phyloP scores from a whole-genome alignment of 2,888 invertebrate species.

The Rhaphigaster nebulosa region DNA sequence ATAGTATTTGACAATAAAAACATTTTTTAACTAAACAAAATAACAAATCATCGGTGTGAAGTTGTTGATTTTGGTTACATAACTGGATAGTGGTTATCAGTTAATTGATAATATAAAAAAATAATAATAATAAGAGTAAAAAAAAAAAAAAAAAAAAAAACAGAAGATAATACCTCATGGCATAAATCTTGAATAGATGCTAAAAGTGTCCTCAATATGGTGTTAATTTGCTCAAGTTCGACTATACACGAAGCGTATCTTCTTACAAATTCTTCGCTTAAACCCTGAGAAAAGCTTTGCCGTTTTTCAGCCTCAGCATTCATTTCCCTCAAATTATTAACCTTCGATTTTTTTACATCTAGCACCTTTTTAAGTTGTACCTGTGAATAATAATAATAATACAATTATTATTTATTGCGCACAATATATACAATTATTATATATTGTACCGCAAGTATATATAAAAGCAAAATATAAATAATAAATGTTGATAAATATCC shows the following conservation, averaged over 20 bases:
- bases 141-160: neutral
- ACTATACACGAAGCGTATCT: slow-evolving; percentile 86
- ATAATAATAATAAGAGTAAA: neutral
- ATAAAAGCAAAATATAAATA: too few relatives aligned
- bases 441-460: too few relatives aligned
- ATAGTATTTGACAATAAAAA: too few relatives aligned
- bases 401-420: too few relatives aligned
- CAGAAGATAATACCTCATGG: slow-evolving; percentile 63
- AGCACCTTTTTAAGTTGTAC: slow-evolving; percentile 90
- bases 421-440: too few relatives aligned
- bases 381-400: slow-evolving; percentile 57
- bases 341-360: slow-evolving; percentile 83
- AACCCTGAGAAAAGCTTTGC: slow-evolving; percentile 82
- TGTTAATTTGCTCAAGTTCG: slow-evolving; percentile 91
- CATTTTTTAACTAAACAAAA: too few relatives aligned
- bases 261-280: slow-evolving; percentile 90
- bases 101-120: neutral
- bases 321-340: slow-evolving; percentile 85
- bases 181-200: slow-evolving; percentile 75
- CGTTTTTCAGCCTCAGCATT: slow-evolving; percentile 92
- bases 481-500: too few relatives aligned
- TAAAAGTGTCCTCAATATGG: slow-evolving; percentile 86
- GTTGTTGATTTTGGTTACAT: too few relatives aligned
- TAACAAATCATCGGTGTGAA: too few relatives aligned
- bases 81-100: too few relatives aligned